Evolutionary conservation across 2,113 vertebrate genomes (phyloP).

Genomic region (Rhabdornis inornatus): DNA sequence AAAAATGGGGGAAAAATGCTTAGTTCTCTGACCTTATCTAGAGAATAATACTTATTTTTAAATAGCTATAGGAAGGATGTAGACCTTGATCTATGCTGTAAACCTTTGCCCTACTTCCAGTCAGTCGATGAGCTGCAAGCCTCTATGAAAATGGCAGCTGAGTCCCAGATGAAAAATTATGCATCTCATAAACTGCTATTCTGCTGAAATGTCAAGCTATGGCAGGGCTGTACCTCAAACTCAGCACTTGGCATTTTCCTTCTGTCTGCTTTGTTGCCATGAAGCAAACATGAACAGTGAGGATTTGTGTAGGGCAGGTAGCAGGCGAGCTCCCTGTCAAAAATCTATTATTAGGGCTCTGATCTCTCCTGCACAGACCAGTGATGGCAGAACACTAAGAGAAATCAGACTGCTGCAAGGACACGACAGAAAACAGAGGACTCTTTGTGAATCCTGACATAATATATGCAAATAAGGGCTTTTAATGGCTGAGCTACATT

Average conservation of each 20-base stretch:
- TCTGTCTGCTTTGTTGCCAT: slow-evolving; percentile 81
- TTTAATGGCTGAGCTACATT: slow-evolving; percentile 61
- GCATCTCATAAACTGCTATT: slow-evolving; percentile 82
- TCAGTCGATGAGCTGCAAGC: slow-evolving; percentile 69
- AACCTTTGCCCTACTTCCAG: slow-evolving; percentile 75
- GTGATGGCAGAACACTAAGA: slow-evolving; percentile 52
- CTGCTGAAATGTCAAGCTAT: slow-evolving; percentile 81
- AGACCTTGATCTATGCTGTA: slow-evolving; percentile 66
- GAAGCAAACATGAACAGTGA: slow-evolving; percentile 80
- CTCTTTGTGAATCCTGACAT: slow-evolving; percentile 65
- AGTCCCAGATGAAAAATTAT: slow-evolving; percentile 82
- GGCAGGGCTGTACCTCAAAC: slow-evolving; percentile 77
- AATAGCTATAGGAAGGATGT: slow-evolving; percentile 52
- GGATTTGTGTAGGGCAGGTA: slow-evolving; percentile 82
- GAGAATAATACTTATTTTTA: slow-evolving; percentile 51
- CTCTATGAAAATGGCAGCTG: slow-evolving; percentile 75
- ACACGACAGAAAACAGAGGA: slow-evolving; percentile 45
- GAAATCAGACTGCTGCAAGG: slow-evolving; percentile 50
- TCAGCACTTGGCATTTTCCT: slow-evolving; percentile 82
- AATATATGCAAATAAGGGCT: slow-evolving; percentile 69
- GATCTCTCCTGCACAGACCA: slow-evolving; percentile 76
- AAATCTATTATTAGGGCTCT: slow-evolving; percentile 83
- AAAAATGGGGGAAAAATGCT: background rate
- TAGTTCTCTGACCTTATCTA: background rate
- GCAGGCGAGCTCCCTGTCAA: slow-evolving; percentile 77